Evolutionary conservation across 2,888 invertebrate genomes (phyloP).

Genomic region (Apamea epomidion): DNA sequence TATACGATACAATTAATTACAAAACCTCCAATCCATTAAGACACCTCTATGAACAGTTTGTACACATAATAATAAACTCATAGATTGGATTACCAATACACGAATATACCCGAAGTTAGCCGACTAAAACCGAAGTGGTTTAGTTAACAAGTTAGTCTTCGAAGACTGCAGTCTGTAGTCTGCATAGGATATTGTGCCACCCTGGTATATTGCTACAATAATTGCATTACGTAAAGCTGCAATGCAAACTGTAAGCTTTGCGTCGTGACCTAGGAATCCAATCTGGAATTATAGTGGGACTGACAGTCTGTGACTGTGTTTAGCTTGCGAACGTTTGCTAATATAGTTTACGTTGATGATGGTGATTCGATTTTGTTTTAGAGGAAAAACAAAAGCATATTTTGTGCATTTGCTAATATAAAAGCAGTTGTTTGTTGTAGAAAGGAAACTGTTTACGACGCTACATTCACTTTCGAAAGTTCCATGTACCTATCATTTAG

Average conservation of each 20-base stretch:
- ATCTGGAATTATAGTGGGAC: constrained; percentile 63
- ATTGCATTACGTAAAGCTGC: constrained; percentile 67
- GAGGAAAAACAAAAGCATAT: background rate
- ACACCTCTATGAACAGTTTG: constrained; percentile 32
- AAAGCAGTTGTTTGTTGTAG: background rate
- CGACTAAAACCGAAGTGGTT: constrained; percentile 52
- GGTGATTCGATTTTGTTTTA: constrained; percentile 20
- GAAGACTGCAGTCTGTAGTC: constrained; percentile 45
- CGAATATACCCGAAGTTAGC: constrained; percentile 51
- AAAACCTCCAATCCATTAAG: constrained; percentile 26
- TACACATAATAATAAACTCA: constrained; percentile 47
- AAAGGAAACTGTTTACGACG: background rate
- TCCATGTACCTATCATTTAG: background rate
- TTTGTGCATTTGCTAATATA: background rate
- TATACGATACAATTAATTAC: constrained; percentile 3
- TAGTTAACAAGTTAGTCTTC: constrained; percentile 67
- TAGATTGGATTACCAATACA: constrained; percentile 58
- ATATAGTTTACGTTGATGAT: background rate
- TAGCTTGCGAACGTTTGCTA: constrained; percentile 13
- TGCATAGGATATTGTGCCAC: constrained; percentile 57
- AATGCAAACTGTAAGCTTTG: constrained; percentile 63
- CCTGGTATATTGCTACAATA: constrained; percentile 66
- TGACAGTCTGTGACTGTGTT: constrained; percentile 28
- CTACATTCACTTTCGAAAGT: background rate
- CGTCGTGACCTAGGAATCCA: constrained; percentile 54